A percentile compares a stretch with the other conserved stretches of the same genome.
Evolutionary conservation across 2,113 vertebrate species (phyloP).

Genomic region (Otis tarda): DNA sequence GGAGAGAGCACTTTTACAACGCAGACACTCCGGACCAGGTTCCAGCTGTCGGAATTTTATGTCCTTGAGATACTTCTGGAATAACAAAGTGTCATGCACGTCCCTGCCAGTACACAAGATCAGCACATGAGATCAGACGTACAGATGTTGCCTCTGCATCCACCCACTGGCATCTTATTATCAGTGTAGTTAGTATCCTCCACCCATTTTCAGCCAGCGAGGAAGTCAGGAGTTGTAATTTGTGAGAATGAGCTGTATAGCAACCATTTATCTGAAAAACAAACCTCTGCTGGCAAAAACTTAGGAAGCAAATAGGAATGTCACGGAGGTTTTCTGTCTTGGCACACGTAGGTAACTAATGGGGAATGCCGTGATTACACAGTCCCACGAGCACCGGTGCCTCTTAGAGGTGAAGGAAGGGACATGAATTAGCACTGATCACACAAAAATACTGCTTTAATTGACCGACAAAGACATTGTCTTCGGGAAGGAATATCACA

Average conservation of each 20-base stretch:
- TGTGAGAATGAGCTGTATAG: slow-evolving; percentile 64
- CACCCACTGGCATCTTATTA: slow-evolving; percentile 69
- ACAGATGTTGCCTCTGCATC: slow-evolving; percentile 68
- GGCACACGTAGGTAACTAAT: background rate
- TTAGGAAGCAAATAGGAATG: background rate
- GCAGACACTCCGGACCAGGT: slow-evolving; percentile 45
- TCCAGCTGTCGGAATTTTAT: slow-evolving; percentile 69
- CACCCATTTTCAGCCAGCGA: slow-evolving; percentile 50
- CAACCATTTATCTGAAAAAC: slow-evolving; percentile 63
- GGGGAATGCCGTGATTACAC: background rate
- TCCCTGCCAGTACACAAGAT: slow-evolving; percentile 67
- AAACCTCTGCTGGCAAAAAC: slow-evolving; percentile 52
- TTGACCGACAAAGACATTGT: background rate
- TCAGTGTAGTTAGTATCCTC: slow-evolving; percentile 52
- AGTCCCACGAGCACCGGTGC: background rate
- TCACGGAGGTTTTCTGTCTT: slow-evolving; percentile 8
- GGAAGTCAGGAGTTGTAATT: slow-evolving; percentile 57
- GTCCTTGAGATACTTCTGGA: slow-evolving; percentile 63
- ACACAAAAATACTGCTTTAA: background rate
- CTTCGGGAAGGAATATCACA: background rate
- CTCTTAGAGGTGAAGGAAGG: background rate
- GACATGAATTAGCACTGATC: background rate
- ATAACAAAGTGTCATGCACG: slow-evolving; percentile 64
- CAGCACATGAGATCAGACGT: slow-evolving; percentile 70
- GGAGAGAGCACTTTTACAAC: slow-evolving; percentile 28